Conservation (phyloP, 2,113 vertebrate genomes). For the Cephalopholis sonnerati region DNA sequence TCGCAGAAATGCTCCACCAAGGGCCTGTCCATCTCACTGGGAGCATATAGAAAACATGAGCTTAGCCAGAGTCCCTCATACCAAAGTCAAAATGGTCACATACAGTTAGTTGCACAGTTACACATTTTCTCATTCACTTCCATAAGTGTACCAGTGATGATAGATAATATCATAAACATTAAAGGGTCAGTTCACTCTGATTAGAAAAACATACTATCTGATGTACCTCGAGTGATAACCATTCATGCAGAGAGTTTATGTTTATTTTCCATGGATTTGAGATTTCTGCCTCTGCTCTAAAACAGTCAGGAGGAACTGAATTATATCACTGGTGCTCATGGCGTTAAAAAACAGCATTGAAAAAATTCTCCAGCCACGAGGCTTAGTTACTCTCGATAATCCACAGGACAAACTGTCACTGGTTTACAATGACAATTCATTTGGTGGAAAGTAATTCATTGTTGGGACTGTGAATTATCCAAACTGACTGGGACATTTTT, state of each 20-base stretch:
- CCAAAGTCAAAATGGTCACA: not conserved
- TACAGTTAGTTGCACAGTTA: not conserved
- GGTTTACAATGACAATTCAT: not conserved
- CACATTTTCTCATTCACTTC: conserved; percentile 1
- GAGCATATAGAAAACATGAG: not conserved
- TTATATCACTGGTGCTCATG: no score
- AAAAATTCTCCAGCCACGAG: no score
- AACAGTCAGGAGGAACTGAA: no score
- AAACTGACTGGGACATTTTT: not conserved
- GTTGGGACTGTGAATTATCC: not conserved
- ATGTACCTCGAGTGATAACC: not conserved
- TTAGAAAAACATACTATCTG: not conserved
- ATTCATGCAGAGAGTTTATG: not conserved
- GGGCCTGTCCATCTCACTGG: conserved; percentile 20
- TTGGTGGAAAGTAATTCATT: not conserved
- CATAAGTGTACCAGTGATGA: not conserved
- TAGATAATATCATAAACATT: not conserved
- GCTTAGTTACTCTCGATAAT: no score
- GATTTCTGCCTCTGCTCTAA: not conserved
- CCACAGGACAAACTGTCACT: not conserved
- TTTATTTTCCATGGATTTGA: not conserved
- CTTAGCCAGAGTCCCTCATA: conserved; percentile 5
- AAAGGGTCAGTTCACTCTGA: not conserved
- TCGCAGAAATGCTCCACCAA: conserved; percentile 23
- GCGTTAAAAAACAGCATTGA: no score